Evolutionary conservation across 2,113 vertebrate species (phyloP), one percentile per base, ranked within the genome.

Genomic region (Thunnus maccoyii): DNA sequence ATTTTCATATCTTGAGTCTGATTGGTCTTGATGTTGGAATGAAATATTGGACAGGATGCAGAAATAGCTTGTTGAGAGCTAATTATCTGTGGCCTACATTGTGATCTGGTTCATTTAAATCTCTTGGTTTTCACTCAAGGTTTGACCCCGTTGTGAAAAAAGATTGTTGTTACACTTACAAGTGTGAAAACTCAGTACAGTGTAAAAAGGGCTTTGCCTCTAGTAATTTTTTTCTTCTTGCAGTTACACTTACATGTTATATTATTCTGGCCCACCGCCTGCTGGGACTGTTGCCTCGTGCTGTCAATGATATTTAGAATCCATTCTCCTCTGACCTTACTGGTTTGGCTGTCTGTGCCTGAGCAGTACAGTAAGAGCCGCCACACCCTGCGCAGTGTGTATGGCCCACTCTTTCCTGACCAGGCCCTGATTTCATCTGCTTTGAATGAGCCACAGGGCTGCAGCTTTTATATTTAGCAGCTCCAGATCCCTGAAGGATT

Each of bases 251-350:
- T 20, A 68, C 36, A 58, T 62, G 55, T 73, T n/a, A 48, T 54
- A 20, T 81, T 66, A 62, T 84, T 73, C 46, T 77, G 81, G 66
- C 61, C 52, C 13, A 17, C 51, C 62, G 41, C 65, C 41, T 63
- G 32, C 50, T 76, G 58, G 18, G 82, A 84, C 70, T 75, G 76
- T 68, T 85, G 80, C 72, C 58, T 74, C 46, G n/a, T 70, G 44
- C 48, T 1, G 63, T 76, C 3, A 68, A 68, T 88, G 86, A 86
- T 93, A 92, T 94, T 92, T 93, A 83, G 41, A 86, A 41, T 83
- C 90, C 82, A 91, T 94, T 95, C 86, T 93, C 86, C 72, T 76
- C 79, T 93, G 93, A 94, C 93, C 94, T 95, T 94, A 92, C 54
- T 82, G 78, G 80, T 70, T 65, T 62, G 78, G 78, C 77, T 74